Percentiles rank a stretch among this genome's conserved stretches.
Conservation (phyloP, 2,888 invertebrate species). For the Embidobia sp. region DNA sequence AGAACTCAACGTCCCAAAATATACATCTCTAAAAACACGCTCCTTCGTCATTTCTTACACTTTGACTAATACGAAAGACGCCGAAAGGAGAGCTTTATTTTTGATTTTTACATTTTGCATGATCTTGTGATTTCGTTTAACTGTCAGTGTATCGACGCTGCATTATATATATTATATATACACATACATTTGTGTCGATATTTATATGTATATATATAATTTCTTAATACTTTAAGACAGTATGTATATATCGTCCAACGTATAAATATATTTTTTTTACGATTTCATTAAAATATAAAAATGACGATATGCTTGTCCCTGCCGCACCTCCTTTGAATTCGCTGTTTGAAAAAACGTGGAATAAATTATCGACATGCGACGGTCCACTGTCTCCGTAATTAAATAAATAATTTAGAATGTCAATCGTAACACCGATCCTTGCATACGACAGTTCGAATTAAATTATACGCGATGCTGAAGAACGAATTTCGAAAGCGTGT, state of each 20-base stretch:
- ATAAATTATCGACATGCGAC: slow-evolving; percentile 37
- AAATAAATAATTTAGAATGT: slow-evolving; percentile 46
- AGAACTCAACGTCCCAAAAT: slow-evolving; percentile 32
- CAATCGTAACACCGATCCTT: slow-evolving; percentile 22
- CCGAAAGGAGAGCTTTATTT: slow-evolving; percentile 22
- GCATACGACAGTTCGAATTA: slow-evolving; percentile 20
- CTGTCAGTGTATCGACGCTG: slow-evolving; percentile 40
- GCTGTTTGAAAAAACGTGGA: slow-evolving; percentile 43
- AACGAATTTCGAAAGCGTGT: slow-evolving; percentile 57
- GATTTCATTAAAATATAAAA: slow-evolving; percentile 71
- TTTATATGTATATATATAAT: slow-evolving; percentile 53
- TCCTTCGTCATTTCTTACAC: slow-evolving; percentile 17
- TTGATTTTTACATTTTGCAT: slow-evolving; percentile 60
- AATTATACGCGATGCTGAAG: slow-evolving; percentile 12
- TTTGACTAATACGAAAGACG: slow-evolving; percentile 35
- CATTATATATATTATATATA: slow-evolving; percentile 42
- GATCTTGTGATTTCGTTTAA: slow-evolving; percentile 14
- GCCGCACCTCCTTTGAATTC: slow-evolving; percentile 60
- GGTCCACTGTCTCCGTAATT: slow-evolving; percentile 12
- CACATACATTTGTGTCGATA: slow-evolving; percentile 45
- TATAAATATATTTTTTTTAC: slow-evolving; percentile 75
- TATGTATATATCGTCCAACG: slow-evolving; percentile 66
- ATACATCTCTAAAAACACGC: slow-evolving; percentile 31
- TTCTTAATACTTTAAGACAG: slow-evolving; percentile 57
- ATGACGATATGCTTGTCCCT: slow-evolving; percentile 75